phyloP scores from a whole-genome alignment of 2,797 vertebrate genomes.

The Oophaga sylvatica region DNA sequence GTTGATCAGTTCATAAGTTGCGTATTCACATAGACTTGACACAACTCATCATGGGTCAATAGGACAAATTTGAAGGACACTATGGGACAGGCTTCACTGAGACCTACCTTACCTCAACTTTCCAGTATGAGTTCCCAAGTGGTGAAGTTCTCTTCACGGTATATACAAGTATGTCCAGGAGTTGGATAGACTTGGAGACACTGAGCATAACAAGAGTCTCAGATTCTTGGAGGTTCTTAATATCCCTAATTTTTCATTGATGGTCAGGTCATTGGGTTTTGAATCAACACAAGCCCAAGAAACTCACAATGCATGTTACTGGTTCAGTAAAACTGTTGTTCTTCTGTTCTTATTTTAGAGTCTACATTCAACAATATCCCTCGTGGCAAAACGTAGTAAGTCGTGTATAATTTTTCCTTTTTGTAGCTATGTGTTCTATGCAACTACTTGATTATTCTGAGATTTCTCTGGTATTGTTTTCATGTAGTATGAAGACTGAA shows the following conservation, averaged over 20 bases:
- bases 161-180: no score
- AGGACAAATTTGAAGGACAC: no score
- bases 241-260: neutral
- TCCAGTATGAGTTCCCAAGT: no score
- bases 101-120: no score
- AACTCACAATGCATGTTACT: neutral
- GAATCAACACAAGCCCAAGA: neutral
- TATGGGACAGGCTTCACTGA: no score
- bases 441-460: neutral
- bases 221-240: neutral
- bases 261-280: neutral
- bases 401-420: neutral
- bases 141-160: no score
- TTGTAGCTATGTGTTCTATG: neutral
- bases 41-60: no score
- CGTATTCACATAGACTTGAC: no score
- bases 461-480: neutral
- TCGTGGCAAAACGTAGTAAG: neutral
- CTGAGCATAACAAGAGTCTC: neutral
- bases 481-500: neutral
- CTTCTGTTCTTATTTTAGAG: neutral
- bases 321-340: neutral
- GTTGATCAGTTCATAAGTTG: no score
- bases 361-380: neutral
- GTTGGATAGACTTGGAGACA: no score